A percentile compares a stretch with the other conserved stretches of the same genome.
phyloP scores from a whole-genome alignment of 2,888 invertebrate species.

The Orgyia antiqua region DNA sequence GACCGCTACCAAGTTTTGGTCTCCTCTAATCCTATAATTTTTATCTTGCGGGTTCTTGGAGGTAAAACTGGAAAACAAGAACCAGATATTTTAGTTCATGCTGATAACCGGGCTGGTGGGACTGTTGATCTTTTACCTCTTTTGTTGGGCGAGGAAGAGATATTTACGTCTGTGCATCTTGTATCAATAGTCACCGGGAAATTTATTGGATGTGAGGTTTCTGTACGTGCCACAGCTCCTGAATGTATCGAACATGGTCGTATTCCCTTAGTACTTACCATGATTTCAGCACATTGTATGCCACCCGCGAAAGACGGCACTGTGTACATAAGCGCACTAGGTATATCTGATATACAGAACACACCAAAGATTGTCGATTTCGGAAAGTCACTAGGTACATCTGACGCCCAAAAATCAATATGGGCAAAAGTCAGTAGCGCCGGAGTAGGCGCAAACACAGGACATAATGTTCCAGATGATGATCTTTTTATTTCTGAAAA shows the following conservation, averaged over 20 bases:
- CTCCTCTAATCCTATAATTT: slow-evolving; percentile 50
- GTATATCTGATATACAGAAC: slow-evolving; percentile 37
- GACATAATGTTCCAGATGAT: slow-evolving; percentile 37
- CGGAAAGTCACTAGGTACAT: slow-evolving; percentile 49
- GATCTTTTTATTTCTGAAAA: slow-evolving; percentile 51
- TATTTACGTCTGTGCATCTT: slow-evolving; percentile 37
- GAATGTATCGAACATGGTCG: slow-evolving; percentile 24
- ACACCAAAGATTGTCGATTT: slow-evolving; percentile 42
- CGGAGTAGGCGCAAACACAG: slow-evolving; percentile 45
- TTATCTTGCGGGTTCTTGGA: slow-evolving; percentile 38
- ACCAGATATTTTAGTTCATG: slow-evolving; percentile 45
- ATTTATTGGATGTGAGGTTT: slow-evolving; percentile 33
- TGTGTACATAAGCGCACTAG: slow-evolving; percentile 50
- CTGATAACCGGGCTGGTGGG: slow-evolving; percentile 57
- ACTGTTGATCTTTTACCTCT: slow-evolving; percentile 59
- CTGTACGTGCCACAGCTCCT: slow-evolving; percentile 32
- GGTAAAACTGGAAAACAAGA: slow-evolving; percentile 46
- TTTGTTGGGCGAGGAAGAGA: slow-evolving; percentile 48
- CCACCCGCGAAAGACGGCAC: slow-evolving; percentile 55
- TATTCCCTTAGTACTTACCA: slow-evolving; percentile 47
- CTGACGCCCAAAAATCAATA: slow-evolving; percentile 40
- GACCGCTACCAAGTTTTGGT: slow-evolving; percentile 29
- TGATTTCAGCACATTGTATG: slow-evolving; percentile 61
- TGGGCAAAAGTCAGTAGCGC: slow-evolving; percentile 52
- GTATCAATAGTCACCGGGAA: slow-evolving; percentile 39